A percentile compares a stretch with the other conserved stretches of the same genome.
Evolutionary conservation across 2,888 invertebrate genomes (phyloP).

Genomic region (Cantharis rufa): DNA sequence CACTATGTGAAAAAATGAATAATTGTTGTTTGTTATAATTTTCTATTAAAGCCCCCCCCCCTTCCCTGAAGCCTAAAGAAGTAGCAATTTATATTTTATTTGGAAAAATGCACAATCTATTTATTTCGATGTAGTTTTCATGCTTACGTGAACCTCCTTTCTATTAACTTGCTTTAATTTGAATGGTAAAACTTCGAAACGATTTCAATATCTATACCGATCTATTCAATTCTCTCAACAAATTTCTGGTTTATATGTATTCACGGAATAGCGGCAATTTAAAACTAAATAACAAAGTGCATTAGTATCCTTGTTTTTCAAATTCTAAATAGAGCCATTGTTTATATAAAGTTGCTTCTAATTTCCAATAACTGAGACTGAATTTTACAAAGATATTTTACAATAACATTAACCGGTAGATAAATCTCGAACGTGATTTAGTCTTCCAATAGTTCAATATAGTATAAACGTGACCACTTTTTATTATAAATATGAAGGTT

Average conservation of each 20-base stretch:
- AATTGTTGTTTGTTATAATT: not conserved
- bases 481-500: no score
- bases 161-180: not conserved
- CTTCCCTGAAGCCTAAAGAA: no score
- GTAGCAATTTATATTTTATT: not conserved
- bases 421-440: not conserved
- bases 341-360: not conserved
- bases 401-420: not conserved
- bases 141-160: not conserved
- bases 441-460: no score
- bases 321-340: not conserved
- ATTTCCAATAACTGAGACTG: not conserved
- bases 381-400: not conserved
- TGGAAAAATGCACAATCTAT: not conserved
- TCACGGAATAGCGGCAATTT: not conserved
- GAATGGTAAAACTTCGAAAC: not conserved
- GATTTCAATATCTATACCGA: not conserved
- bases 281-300: not conserved
- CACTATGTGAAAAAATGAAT: not conserved
- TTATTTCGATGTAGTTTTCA: not conserved
- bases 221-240: not conserved
- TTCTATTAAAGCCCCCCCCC: not conserved
- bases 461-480: no score
- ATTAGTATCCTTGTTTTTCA: not conserved
- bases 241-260: not conserved